Conservation (phyloP, 2,888 invertebrate genomes). For the Brenthis hecate region DNA sequence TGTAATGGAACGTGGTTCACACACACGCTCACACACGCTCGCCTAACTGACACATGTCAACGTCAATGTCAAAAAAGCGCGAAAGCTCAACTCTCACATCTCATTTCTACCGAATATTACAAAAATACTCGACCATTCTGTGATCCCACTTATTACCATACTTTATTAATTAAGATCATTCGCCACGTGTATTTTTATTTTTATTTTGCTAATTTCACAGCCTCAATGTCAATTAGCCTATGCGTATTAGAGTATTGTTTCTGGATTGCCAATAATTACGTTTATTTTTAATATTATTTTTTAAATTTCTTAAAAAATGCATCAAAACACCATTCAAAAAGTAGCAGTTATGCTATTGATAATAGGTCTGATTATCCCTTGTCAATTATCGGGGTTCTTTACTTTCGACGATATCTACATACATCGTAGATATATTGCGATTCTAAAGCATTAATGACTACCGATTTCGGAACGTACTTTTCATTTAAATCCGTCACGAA, state of each 20-base stretch:
- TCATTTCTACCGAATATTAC: slow-evolving; percentile 46
- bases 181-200: slow-evolving; percentile 68
- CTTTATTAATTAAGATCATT: slow-evolving; percentile 71
- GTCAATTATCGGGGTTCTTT: slow-evolving; percentile 70
- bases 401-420: slow-evolving; percentile 55
- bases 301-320: slow-evolving; percentile 71
- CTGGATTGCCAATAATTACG: slow-evolving; percentile 79
- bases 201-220: slow-evolving; percentile 82
- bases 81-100: slow-evolving; percentile 42
- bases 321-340: slow-evolving; percentile 81
- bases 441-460: slow-evolving; percentile 40
- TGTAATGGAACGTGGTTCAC: slow-evolving; percentile 36
- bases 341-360: slow-evolving; percentile 78
- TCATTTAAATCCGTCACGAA: slow-evolving; percentile 17
- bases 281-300: slow-evolving; percentile 60
- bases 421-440: slow-evolving; percentile 52
- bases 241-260: slow-evolving; percentile 81
- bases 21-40: slow-evolving; percentile 22
- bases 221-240: slow-evolving; percentile 83
- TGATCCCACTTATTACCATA: slow-evolving; percentile 63
- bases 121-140: slow-evolving; percentile 58
- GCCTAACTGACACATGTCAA: slow-evolving; percentile 32
- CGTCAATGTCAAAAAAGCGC: slow-evolving; percentile 38
- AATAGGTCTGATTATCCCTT: slow-evolving; percentile 71
- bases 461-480: slow-evolving; percentile 36